These are phyloP conservation scores for Dromas ardeola DNA, from an alignment of 2,113 vertebrate species.

Conservation along the genomic window DNA sequence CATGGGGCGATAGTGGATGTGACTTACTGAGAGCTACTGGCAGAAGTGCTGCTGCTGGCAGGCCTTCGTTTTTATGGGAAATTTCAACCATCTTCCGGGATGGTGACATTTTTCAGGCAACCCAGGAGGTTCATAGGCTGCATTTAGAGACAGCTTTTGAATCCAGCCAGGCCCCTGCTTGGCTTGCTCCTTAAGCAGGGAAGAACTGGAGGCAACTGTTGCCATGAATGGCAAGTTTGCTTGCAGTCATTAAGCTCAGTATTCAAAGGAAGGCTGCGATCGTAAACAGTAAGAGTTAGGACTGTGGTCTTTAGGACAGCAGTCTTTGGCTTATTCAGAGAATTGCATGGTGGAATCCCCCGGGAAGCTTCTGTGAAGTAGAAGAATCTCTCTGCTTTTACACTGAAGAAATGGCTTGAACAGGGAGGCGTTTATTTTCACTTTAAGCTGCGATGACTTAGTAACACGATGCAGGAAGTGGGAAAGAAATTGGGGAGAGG, in stretches of 20 bases:
- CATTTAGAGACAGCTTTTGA: not conserved
- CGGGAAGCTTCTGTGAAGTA: not conserved
- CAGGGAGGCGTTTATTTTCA: not conserved
- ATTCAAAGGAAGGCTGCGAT: not conserved
- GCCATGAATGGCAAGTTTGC: not conserved
- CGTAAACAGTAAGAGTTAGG: not conserved
- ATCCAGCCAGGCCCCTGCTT: not conserved
- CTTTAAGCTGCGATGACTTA: not conserved
- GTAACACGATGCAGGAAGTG: not conserved
- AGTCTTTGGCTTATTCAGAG: not conserved
- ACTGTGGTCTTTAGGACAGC: not conserved
- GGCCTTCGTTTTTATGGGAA: not conserved
- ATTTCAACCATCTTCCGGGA: not conserved
- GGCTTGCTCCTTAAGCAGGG: not conserved
- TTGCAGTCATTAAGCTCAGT: not conserved
- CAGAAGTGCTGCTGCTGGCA: not conserved
- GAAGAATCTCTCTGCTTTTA: not conserved
- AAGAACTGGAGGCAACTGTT: not conserved
- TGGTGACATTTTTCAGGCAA: not conserved
- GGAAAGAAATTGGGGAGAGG: not conserved
- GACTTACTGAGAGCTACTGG: not conserved
- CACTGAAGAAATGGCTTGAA: not conserved
- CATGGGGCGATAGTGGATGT: accelerated
- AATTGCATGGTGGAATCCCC: not conserved
- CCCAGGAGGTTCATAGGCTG: not conserved